Conservation (phyloP, 2,888 invertebrate genomes). For the Tetheella fluctuosa region DNA sequence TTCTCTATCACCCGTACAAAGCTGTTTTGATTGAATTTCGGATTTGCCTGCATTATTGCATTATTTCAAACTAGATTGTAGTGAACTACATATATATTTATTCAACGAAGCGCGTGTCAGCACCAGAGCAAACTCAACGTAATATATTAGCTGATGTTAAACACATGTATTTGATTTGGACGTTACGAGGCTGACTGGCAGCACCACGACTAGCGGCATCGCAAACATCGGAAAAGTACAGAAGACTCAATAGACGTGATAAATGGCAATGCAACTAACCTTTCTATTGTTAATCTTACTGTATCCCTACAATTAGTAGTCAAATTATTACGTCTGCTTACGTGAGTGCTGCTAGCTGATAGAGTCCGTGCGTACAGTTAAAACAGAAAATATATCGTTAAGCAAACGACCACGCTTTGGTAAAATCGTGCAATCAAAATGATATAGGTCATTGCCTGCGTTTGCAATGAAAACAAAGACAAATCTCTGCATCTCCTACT, state of each 20-base stretch:
- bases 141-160: conserved; percentile 69
- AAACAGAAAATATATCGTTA: too few relatives aligned
- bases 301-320: background rate
- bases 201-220: conserved; percentile 49
- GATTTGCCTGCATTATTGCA: background rate
- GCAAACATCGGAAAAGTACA: conserved; percentile 81
- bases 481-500: background rate
- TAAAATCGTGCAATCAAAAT: background rate
- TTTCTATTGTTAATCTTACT: conserved; percentile 22
- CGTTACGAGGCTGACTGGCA: conserved; percentile 53
- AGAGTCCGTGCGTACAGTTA: background rate
- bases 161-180: conserved; percentile 67
- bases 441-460: background rate
- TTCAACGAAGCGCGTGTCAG: conserved; percentile 41
- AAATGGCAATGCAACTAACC: conserved; percentile 31
- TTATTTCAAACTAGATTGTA: background rate
- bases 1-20: background rate
- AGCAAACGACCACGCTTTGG: background rate
- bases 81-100: conserved; percentile 16
- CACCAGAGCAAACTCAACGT: conserved; percentile 50
- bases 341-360: background rate
- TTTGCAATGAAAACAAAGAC: background rate
- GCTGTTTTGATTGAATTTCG: background rate
- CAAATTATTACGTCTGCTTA: background rate
- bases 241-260: conserved; percentile 30